A percentile compares a stretch with the other conserved stretches of the same genome.
Conservation (phyloP, 2,113 vertebrate genomes). For the Psilopogon haemacephalus region DNA sequence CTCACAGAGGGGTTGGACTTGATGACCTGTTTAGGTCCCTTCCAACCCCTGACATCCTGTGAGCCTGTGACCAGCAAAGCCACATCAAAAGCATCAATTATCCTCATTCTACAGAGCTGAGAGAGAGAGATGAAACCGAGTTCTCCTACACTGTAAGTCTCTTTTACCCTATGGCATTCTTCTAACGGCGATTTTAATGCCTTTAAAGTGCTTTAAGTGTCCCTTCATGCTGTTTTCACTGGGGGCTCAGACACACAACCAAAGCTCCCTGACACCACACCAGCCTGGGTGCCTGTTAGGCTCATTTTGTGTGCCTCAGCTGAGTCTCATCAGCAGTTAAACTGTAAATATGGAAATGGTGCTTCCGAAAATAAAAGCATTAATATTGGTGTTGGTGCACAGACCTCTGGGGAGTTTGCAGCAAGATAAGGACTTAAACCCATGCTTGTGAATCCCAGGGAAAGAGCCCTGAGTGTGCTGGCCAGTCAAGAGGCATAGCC, state of each 20-base stretch:
- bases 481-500: background rate
- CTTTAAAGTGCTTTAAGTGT: background rate
- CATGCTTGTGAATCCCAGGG: background rate
- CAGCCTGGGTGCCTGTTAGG: background rate
- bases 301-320: background rate
- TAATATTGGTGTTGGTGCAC: background rate
- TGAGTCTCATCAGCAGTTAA: background rate
- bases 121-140: background rate
- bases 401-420: background rate
- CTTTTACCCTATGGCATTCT: background rate
- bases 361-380: background rate
- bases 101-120: background rate
- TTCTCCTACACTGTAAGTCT: background rate
- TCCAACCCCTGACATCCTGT: no score
- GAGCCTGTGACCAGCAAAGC: background rate
- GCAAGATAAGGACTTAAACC: background rate
- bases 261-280: background rate
- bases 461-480: background rate
- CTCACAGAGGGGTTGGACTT: no score
- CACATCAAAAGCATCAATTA: rapidly evolving
- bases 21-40: no score
- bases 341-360: background rate
- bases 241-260: background rate
- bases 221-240: background rate
- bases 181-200: background rate